phyloP scores from a whole-genome alignment of 2,888 invertebrate species.

The Kryphioiulus occultus region DNA sequence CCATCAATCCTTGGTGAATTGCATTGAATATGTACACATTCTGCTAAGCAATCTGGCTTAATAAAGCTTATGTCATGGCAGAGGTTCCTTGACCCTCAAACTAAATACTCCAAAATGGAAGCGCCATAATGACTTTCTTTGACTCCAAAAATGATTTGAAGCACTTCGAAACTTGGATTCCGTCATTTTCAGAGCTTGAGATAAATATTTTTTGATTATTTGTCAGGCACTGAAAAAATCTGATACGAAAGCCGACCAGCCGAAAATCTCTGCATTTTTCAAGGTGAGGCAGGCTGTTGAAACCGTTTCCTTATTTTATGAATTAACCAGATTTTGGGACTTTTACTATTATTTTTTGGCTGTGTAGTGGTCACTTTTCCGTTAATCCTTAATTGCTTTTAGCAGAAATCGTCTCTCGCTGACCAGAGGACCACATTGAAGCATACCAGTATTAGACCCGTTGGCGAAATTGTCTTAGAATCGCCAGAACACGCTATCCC shows the following conservation, averaged over 20 bases:
- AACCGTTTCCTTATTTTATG: background rate
- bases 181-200: background rate
- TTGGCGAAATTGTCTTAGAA: background rate
- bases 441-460: background rate
- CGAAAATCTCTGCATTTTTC: background rate
- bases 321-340: too few relatives aligned
- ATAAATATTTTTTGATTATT: background rate
- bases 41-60: background rate
- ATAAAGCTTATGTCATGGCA: background rate
- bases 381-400: background rate
- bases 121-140: background rate
- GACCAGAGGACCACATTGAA: background rate
- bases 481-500: background rate
- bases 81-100: background rate
- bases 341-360: background rate
- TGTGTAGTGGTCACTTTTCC: background rate
- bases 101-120: background rate
- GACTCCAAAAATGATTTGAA: background rate
- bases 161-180: background rate
- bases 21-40: too few relatives aligned
- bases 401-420: background rate
- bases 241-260: background rate
- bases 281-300: background rate
- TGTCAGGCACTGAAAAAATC: background rate
- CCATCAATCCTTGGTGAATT: too few relatives aligned